A percentile compares a stretch with the other conserved stretches of the same genome.
phyloP scores from a whole-genome alignment of 1,140 invertebrate species.

The Aphidius gifuensis region DNA sequence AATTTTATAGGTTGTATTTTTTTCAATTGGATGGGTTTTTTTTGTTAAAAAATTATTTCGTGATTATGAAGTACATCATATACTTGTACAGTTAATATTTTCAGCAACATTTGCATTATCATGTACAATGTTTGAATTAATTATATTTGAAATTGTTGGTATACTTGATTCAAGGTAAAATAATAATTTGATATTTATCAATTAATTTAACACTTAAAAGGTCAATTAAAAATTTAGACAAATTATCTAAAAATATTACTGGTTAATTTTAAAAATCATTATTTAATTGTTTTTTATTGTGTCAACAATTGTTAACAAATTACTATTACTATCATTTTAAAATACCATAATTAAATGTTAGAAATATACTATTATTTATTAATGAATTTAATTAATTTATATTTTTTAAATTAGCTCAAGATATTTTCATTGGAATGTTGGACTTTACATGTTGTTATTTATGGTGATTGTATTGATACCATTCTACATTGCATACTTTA shows the following conservation, averaged over 20 bases:
- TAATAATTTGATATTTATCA: no score
- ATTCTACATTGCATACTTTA: slow-evolving; percentile 95
- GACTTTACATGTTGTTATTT: slow-evolving; percentile 86
- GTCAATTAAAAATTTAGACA: no score
- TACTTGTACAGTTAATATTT: slow-evolving; percentile 92
- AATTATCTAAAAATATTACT: no score
- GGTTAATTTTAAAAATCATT: no score
- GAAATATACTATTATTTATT: no score
- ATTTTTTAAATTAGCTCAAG: slow-evolving; percentile 69
- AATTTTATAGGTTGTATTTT: slow-evolving; percentile 83
- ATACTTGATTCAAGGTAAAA: slow-evolving; percentile 78
- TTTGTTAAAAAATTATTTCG: slow-evolving; percentile 97
- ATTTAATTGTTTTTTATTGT: no score
- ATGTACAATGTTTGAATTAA: slow-evolving; percentile 99
- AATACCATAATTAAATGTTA: no score
- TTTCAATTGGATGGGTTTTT: slow-evolving; percentile 96
- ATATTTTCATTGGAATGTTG: slow-evolving; percentile 94
- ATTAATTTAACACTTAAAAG: no score
- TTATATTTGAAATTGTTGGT: slow-evolving; percentile 99
- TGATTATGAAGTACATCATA: slow-evolving; percentile 97
- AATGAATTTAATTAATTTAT: neutral
- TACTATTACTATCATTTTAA: no score
- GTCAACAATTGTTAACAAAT: no score
- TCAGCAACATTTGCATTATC: slow-evolving; percentile 95
- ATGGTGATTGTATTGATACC: slow-evolving; percentile 96